Percentiles rank a stretch among this genome's conserved stretches.
Evolutionary conservation across 2,797 vertebrate genomes (phyloP).

Genomic region (Spatula versicolor): DNA sequence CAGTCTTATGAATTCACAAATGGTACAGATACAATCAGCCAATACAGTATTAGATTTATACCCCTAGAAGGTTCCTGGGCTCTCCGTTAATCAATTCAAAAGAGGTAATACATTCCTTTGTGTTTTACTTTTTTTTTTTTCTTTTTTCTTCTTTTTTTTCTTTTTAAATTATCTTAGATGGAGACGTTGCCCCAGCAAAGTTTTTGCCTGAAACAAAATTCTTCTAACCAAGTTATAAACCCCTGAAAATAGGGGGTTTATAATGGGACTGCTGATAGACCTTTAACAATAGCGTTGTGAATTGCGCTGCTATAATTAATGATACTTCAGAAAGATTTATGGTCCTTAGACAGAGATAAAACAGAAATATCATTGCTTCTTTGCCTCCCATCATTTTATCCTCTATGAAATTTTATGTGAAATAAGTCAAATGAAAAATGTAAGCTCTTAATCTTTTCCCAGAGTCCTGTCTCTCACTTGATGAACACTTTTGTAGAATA

Average conservation of each 20-base stretch:
- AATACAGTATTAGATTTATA: slow-evolving; percentile 17
- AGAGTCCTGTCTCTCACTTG: slow-evolving; percentile 72
- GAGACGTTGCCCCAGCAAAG: slow-evolving; percentile 37
- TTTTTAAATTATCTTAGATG: slow-evolving; percentile 6
- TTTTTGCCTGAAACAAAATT: slow-evolving; percentile 62
- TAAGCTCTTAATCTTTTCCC: slow-evolving; percentile 79
- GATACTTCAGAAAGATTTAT: slow-evolving; percentile 77
- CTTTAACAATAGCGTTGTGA: slow-evolving; percentile 66
- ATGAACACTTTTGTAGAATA: slow-evolving; percentile 74
- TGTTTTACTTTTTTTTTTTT: not conserved
- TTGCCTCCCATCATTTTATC: slow-evolving; percentile 75
- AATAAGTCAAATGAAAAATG: slow-evolving; percentile 79
- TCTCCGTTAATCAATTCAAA: not conserved
- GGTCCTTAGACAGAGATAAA: slow-evolving; percentile 75
- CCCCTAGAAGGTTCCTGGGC: not conserved
- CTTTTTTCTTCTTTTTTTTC: not conserved
- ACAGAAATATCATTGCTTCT: slow-evolving; percentile 77
- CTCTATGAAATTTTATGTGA: slow-evolving; percentile 79
- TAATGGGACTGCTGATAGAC: slow-evolving; percentile 57
- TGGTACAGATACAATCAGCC: not conserved
- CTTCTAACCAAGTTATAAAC: slow-evolving; percentile 59
- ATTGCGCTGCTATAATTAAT: slow-evolving; percentile 71
- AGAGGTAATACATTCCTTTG: not conserved
- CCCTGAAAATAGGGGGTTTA: slow-evolving; percentile 44
- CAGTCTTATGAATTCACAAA: slow-evolving; percentile 5